Evolutionary conservation across 2,888 invertebrate species (phyloP).

Genomic region (Caenorhabditis virilis): DNA sequence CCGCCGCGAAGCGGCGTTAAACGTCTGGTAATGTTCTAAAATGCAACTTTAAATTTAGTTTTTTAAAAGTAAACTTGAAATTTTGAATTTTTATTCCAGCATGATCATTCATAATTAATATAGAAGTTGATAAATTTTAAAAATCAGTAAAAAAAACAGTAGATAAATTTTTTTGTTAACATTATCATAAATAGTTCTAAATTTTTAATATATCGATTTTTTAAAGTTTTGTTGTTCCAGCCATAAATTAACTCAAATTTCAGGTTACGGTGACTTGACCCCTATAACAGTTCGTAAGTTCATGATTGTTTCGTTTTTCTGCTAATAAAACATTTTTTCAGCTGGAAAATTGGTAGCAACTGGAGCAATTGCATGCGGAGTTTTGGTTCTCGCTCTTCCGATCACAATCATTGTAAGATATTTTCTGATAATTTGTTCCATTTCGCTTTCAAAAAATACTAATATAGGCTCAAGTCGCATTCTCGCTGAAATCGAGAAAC

Average conservation of each 20-base stretch:
- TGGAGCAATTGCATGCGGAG: constrained; percentile 55
- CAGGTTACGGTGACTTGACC: constrained; percentile 60
- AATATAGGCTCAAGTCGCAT: constrained; percentile 57
- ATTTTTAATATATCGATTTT: too few relatives aligned
- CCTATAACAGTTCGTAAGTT: constrained; percentile 60
- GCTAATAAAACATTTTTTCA: constrained; percentile 17
- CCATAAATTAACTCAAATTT: constrained; percentile 12
- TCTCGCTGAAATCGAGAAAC: constrained; percentile 43
- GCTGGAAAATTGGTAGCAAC: constrained; percentile 65
- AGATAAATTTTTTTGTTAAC: too few relatives aligned
- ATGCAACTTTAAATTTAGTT: too few relatives aligned
- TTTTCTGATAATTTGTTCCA: not conserved
- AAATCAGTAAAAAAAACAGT: too few relatives aligned
- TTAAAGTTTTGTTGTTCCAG: too few relatives aligned
- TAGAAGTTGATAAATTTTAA: too few relatives aligned
- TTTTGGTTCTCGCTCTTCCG: constrained; percentile 50
- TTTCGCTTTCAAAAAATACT: constrained; percentile 2
- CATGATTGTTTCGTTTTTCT: not conserved
- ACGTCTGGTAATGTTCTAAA: too few relatives aligned
- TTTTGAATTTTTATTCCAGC: too few relatives aligned
- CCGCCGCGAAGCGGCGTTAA: too few relatives aligned
- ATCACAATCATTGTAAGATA: constrained; percentile 58
- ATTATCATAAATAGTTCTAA: too few relatives aligned
- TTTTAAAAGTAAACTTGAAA: too few relatives aligned
- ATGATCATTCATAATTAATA: too few relatives aligned